Percentiles rank a stretch among this genome's conserved stretches.
These are phyloP conservation scores for Mycteria americana DNA, from an alignment of 2,797 vertebrate species.

Conservation along the genomic window DNA sequence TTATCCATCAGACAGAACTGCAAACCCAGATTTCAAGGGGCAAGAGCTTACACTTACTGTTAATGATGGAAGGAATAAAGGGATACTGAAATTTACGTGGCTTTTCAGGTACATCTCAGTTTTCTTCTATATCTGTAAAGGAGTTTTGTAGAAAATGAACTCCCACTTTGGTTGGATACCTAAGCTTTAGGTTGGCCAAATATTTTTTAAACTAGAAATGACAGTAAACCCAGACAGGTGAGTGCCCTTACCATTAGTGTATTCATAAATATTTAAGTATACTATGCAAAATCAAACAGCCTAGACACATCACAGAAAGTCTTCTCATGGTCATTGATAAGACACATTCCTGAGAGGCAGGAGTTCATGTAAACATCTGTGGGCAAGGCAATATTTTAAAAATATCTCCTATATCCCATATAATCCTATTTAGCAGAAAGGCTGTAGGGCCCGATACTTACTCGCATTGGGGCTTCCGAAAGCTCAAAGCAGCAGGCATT, in stretches of 20 bases:
- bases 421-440: background rate
- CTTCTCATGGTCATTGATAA: background rate
- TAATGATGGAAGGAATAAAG: background rate
- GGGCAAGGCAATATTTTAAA: background rate
- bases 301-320: background rate
- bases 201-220: background rate
- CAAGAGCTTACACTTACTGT: background rate
- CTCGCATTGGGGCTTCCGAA: background rate
- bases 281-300: background rate
- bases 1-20: background rate
- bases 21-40: background rate
- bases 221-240: background rate
- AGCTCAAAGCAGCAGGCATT: background rate
- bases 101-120: background rate
- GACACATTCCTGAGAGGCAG: background rate
- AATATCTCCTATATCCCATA: background rate
- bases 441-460: background rate
- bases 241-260: background rate
- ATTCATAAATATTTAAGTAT: background rate
- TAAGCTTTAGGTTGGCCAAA: background rate
- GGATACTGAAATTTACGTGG: background rate
- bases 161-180: background rate
- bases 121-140: background rate
- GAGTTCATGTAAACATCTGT: background rate
- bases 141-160: background rate